Base-by-base conservation (phyloP, 2,888 invertebrate genomes). In the Fissipunctia ypsillon region DNA sequence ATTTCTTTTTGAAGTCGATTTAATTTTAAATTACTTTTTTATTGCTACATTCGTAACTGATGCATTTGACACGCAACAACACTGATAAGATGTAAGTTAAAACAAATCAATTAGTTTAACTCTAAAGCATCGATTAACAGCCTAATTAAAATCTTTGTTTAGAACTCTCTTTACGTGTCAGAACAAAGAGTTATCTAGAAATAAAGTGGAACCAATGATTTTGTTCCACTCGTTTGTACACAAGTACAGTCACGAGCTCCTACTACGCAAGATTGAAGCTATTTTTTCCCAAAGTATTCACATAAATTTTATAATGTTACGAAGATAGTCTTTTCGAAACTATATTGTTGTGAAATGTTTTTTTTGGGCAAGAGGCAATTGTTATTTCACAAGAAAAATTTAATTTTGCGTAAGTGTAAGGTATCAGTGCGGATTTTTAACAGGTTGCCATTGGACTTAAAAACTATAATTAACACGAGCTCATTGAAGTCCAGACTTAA, bases 101-200 rank as follows among this genome's bases (percentile, higher is more conserved):
- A 69, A 3, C 16, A 14, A 73, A 78, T 69, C 68, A 60, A 73
- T 78, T 56, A 9, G 48, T 9, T 65, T 25, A 41, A 52, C 25
- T 50, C 19, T 52, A 14, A 75, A 3, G 9, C 14, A n/a, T 19
- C 25, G 31, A 19, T 9, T 48, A 73, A 43, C 38, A 16, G 41
- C 25, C 2, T 35, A 12, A 50, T 60, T 22, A n/a, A 68, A 61
- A 48, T 28, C 31, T 19, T 3, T 4, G 6, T 41, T 63, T 16
- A 50, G 22, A 66, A 12, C 7, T 54, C 2, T 43, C 16, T 43
- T 52, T 9, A 61, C 43, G 22, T 52, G 10, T 48, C 14, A 50
- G 0, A 28, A 54, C 10, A 59, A 76, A 50, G 22, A 14, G 2
- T 54, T 10, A 38, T 50, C 28, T 45, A 48, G 19, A 64, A 63